Evolutionary conservation across 1,140 invertebrate genomes (phyloP), one percentile per base, ranked within the genome.

Genomic region (Episyrphus balteatus): DNA sequence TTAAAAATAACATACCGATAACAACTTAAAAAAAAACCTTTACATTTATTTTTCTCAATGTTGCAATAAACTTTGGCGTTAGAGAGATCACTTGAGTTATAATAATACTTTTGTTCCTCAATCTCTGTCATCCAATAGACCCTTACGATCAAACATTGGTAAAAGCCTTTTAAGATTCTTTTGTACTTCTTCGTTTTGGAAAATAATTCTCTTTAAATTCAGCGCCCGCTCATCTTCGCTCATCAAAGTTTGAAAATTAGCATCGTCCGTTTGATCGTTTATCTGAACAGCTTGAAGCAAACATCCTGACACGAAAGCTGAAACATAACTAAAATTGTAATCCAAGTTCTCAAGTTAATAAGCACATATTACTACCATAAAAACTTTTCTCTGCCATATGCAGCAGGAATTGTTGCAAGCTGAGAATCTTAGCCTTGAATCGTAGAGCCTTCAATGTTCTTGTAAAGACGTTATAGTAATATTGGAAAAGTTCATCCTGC

Each of bases 161-260:
- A 68, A 51, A 44, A 55, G 17, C 6, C 44, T 49, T 21, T 55
- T 55, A 18, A 61, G 42, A 48, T 59, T 62, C 21, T 57, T 53
- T 26, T 62, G 58, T 3, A 64, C 53, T 12, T 46, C 56, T 10
- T 54, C 53, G 30, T 61, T 67, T 7, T 51, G 42, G 34, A 61
- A 68, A 10, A 62, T 46, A 2, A 50, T 54, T 15, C 55, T 55
- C 47, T 65, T 64, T 32, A 62, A 68, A 1, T 58, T 57, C 7
- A 42, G 48, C 13, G 56, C 60, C 7, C 62, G 52, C 17, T 68
- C 61, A 38, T 66, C 60, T 17, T 58, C 58, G 7, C 54, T 53
- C 56, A 68, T 60, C 5, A 68, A 40, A 13, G 61, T 53, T 47
- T 62, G 59, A 14, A 68, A 62, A 37, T 60, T 56, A 12, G 65